Evolutionary conservation across 2,113 vertebrate genomes (phyloP).

Genomic region (Rhizomys pruinosus): DNA sequence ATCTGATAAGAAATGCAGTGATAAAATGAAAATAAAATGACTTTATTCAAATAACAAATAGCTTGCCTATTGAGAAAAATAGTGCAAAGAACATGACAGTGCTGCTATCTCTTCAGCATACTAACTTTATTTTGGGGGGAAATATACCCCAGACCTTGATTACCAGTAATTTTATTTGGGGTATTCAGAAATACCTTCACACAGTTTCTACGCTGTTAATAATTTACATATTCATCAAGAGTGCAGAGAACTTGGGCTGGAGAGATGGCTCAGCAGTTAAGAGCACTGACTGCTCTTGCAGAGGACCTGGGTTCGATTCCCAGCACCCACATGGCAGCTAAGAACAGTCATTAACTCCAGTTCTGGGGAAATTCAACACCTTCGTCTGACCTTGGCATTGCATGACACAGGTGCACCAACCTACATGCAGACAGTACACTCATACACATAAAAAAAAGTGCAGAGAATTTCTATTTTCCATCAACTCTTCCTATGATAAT

Average conservation of each 20-base stretch:
- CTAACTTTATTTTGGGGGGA: background rate
- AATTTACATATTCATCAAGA: background rate
- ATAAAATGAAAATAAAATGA: background rate
- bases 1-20: background rate
- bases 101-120: background rate
- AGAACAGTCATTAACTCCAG: too few relatives aligned
- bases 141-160: background rate
- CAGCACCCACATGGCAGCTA: too few relatives aligned
- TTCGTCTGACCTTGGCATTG: too few relatives aligned
- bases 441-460: too few relatives aligned
- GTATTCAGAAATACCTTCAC: background rate
- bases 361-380: too few relatives aligned
- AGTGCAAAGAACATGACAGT: background rate
- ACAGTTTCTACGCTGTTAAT: background rate
- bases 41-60: background rate
- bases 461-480: background rate
- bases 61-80: background rate
- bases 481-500: background rate
- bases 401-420: too few relatives aligned
- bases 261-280: too few relatives aligned
- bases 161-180: background rate
- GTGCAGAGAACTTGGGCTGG: background rate
- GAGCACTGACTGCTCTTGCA: too few relatives aligned
- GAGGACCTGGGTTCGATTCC: too few relatives aligned
- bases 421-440: too few relatives aligned